phyloP scores from a whole-genome alignment of 2,113 vertebrate genomes.

The Neogobius melanostomus region DNA sequence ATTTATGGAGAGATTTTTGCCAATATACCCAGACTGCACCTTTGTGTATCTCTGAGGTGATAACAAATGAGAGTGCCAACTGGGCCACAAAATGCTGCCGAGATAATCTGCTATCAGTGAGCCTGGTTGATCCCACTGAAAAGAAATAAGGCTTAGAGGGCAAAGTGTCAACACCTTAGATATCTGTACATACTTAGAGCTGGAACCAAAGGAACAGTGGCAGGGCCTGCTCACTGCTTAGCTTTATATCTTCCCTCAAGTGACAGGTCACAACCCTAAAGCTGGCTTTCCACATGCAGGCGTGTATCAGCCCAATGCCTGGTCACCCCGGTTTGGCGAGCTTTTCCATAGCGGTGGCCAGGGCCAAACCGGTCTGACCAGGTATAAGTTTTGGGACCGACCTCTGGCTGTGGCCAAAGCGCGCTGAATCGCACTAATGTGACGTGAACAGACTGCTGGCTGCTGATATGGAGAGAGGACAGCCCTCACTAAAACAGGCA shows the following conservation, averaged over 20 bases:
- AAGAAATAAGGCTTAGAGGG: slow-evolving; percentile 70
- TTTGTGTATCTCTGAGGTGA: slow-evolving; percentile 65
- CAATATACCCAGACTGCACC: slow-evolving; percentile 56
- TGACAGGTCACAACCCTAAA: slow-evolving; percentile 58
- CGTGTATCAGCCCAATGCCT: too few species aligned
- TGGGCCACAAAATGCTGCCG: slow-evolving; percentile 69
- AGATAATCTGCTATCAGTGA: slow-evolving; percentile 76
- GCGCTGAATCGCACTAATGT: too few species aligned
- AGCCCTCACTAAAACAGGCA: too few species aligned
- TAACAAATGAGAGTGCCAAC: slow-evolving; percentile 74
- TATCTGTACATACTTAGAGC: slow-evolving; percentile 73
- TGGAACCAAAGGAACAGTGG: slow-evolving; percentile 69
- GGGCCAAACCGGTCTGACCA: too few species aligned
- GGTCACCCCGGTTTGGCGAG: too few species aligned
- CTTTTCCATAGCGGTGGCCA: too few species aligned
- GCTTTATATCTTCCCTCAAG: slow-evolving; percentile 55
- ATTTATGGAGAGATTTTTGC: slow-evolving; percentile 64
- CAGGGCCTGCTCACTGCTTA: slow-evolving; percentile 60
- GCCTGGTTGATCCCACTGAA: slow-evolving; percentile 65
- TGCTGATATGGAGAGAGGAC: too few species aligned
- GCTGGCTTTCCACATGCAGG: too few species aligned
- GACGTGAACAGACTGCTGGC: too few species aligned
- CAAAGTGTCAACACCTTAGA: slow-evolving; percentile 73
- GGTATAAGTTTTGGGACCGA: too few species aligned
- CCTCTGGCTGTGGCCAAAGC: too few species aligned